A percentile compares a stretch with the other conserved stretches of the same genome.
Conservation (phyloP, 2,113 vertebrate genomes). For the Tragelaphus strepsiceros region DNA sequence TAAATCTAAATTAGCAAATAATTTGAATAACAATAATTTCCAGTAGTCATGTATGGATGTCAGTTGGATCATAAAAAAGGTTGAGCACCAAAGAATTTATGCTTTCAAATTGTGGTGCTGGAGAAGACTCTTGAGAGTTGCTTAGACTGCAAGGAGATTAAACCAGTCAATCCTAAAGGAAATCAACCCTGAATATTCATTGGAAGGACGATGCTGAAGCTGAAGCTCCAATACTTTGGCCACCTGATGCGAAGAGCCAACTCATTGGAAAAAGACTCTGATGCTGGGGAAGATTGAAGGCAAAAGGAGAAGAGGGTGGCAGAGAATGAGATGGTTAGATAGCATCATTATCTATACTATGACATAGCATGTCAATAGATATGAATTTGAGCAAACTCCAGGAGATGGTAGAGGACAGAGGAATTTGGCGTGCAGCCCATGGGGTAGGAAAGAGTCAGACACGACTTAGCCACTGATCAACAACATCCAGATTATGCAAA, state of each 20-base stretch:
- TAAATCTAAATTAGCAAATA: neutral
- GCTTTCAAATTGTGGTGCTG: neutral
- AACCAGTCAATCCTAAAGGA: neutral
- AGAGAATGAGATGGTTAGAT: neutral
- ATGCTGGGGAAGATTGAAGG: neutral
- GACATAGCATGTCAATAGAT: neutral
- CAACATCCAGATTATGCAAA: neutral
- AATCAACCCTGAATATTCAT: neutral
- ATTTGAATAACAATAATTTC: neutral
- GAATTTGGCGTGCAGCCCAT: neutral
- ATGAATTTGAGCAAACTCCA: neutral
- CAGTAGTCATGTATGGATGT: neutral
- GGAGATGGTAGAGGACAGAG: neutral
- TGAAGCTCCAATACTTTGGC: neutral
- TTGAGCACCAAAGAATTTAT: neutral
- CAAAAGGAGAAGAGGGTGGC: neutral
- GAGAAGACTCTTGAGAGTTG: neutral
- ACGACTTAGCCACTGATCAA: neutral
- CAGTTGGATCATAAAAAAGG: neutral
- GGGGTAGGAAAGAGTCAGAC: neutral
- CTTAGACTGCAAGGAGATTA: neutral
- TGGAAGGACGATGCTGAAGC: neutral
- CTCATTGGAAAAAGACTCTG: neutral
- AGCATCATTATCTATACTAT: neutral
- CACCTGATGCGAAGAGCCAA: neutral